These are phyloP conservation scores for Hyperoplus lanceolatus DNA, from an alignment of 2,797 vertebrate species.

Conservation along the genomic window DNA sequence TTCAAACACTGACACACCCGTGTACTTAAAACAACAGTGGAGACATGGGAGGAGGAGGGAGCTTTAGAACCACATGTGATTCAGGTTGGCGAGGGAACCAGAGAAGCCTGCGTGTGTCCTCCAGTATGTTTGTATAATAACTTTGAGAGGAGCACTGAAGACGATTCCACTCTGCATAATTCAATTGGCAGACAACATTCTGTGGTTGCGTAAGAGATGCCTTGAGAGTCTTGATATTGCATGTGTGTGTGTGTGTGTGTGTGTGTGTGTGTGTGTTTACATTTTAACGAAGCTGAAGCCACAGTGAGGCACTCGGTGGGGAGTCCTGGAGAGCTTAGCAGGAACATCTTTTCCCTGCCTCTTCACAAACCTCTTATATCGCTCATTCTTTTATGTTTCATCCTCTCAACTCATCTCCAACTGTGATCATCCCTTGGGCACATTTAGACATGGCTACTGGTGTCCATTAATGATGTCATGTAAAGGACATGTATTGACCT, in stretches of 20 bases:
- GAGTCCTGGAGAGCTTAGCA: constrained; percentile 9
- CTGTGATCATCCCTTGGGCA: not conserved
- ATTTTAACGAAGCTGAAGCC: constrained; percentile 61
- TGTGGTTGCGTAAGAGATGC: constrained; percentile 42
- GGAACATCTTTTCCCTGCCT: constrained; percentile 12
- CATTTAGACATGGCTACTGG: not conserved
- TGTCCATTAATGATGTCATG: not conserved
- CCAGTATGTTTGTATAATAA: constrained; percentile 26
- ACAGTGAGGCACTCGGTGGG: constrained; percentile 12
- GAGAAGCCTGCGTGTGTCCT: constrained; percentile 16
- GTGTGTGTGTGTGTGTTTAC: not conserved
- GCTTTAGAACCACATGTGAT: constrained; percentile 49
- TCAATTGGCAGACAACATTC: constrained; percentile 57
- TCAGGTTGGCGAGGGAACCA: constrained; percentile 32
- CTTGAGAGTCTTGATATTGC: constrained; percentile 40
- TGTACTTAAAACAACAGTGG: constrained; percentile 58
- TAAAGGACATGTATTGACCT: not conserved
- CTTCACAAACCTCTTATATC: constrained; percentile 1
- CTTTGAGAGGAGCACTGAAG: constrained; percentile 47
- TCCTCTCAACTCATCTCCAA: not conserved
- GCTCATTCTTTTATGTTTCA: not conserved
- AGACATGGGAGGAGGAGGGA: constrained; percentile 15
- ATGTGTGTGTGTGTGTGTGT: constrained; percentile 31
- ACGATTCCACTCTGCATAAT: constrained; percentile 67
- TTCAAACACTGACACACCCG: constrained; percentile 60